Conservation (phyloP, 2,113 vertebrate genomes). For the Bubo blakistoni region DNA sequence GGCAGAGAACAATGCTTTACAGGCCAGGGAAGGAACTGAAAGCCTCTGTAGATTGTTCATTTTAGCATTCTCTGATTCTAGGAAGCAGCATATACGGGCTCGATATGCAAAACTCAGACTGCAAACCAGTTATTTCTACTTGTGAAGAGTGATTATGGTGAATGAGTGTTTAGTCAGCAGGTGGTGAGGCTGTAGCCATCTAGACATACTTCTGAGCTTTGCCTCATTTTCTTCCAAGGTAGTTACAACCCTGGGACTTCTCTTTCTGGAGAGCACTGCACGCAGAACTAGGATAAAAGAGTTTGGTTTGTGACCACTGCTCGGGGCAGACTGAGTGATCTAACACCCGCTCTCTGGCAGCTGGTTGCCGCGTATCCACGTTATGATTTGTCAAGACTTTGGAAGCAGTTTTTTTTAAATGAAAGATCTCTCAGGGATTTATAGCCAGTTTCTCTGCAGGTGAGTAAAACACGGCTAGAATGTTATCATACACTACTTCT, state of each 20-base stretch:
- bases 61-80: background rate
- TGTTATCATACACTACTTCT: background rate
- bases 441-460: background rate
- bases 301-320: background rate
- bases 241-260: background rate
- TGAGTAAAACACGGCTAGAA: background rate
- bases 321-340: background rate
- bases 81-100: background rate
- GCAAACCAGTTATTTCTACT: background rate
- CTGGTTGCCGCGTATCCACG: too few relatives aligned
- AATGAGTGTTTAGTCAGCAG: background rate
- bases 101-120: background rate
- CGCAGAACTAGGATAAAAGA: fast-evolving
- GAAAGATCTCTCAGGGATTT: background rate
- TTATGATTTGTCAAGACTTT: background rate
- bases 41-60: background rate
- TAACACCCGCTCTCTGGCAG: fast-evolving
- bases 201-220: fast-evolving
- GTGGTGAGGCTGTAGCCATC: background rate
- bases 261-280: background rate
- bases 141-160: background rate
- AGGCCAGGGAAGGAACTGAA: background rate
- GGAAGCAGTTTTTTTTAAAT: background rate
- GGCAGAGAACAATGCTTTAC: background rate
- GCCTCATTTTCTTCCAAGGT: background rate